Evolutionary conservation across 2,797 vertebrate species (phyloP).

Genomic region (Lophotriccus pileatus): DNA sequence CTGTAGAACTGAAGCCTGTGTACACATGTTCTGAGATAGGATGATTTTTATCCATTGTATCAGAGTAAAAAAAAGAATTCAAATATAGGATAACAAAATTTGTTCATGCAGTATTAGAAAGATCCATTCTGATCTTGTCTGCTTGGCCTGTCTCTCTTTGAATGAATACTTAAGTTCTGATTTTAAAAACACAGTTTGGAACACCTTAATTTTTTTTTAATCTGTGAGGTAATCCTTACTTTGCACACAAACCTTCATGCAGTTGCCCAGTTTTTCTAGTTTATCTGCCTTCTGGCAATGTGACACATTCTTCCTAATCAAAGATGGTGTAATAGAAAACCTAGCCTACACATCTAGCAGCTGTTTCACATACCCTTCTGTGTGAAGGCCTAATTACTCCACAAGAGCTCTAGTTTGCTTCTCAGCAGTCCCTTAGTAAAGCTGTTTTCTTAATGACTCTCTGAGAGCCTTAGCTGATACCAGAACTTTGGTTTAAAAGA

Average conservation of each 20-base stretch:
- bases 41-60: neutral
- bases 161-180: neutral
- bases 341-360: neutral
- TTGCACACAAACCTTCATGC: neutral
- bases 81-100: neutral
- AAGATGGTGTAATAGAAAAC: neutral
- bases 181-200: neutral
- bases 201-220: neutral
- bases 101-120: neutral
- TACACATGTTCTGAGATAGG: neutral
- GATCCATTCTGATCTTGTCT: neutral
- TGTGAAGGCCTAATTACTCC: neutral
- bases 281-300: neutral
- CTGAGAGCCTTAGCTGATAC: neutral
- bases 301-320: neutral
- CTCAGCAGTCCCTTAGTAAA: neutral
- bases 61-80: neutral
- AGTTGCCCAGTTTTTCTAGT: neutral
- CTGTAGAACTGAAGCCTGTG: neutral
- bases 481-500: neutral
- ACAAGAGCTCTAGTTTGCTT: neutral
- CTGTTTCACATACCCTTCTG: neutral
- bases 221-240: neutral
- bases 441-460: neutral
- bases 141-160: neutral